These are phyloP conservation scores for Chrysemys picta DNA, from an alignment of 2,113 vertebrate species.

Conservation along the genomic window DNA sequence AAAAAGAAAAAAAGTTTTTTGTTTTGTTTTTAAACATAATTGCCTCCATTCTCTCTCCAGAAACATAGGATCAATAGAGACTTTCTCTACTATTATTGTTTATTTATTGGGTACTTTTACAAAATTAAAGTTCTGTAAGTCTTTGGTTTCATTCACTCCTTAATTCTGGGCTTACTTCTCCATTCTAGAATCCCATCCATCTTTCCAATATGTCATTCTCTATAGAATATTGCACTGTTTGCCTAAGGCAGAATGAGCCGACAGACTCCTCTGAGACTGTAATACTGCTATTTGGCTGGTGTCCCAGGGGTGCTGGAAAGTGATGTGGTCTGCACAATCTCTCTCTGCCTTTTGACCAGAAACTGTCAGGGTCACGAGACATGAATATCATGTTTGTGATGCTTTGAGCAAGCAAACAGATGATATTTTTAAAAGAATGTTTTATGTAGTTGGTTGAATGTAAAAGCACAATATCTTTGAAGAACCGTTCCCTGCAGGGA, in stretches of 20 bases:
- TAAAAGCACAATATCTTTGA: conserved; percentile 45
- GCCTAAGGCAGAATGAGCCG: background rate
- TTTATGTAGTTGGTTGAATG: conserved; percentile 46
- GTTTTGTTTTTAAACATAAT: too few species aligned
- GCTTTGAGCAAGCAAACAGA: conserved; percentile 63
- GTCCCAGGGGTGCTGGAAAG: conserved; percentile 48
- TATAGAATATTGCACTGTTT: background rate
- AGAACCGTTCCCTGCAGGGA: conserved; percentile 33
- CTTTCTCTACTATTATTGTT: background rate
- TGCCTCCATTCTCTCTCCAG: background rate
- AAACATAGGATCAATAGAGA: accelerated
- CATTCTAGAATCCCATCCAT: background rate
- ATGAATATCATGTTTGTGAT: conserved; percentile 61
- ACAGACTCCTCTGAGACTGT: background rate
- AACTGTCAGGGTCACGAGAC: conserved; percentile 67
- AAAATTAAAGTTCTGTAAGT: background rate
- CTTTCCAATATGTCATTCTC: background rate
- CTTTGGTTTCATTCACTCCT: background rate
- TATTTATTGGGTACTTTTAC: background rate
- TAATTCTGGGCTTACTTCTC: background rate
- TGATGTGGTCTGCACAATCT: conserved; percentile 39
- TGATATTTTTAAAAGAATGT: conserved; percentile 41
- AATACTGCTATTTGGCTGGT: conserved; percentile 32
- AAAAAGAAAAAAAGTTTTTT: background rate
- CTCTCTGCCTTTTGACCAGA: conserved; percentile 65